A percentile compares a stretch with the other conserved stretches of the same genome.
Evolutionary conservation across 1,140 invertebrate species (phyloP).

Genomic region (Drosophila hydei): DNA sequence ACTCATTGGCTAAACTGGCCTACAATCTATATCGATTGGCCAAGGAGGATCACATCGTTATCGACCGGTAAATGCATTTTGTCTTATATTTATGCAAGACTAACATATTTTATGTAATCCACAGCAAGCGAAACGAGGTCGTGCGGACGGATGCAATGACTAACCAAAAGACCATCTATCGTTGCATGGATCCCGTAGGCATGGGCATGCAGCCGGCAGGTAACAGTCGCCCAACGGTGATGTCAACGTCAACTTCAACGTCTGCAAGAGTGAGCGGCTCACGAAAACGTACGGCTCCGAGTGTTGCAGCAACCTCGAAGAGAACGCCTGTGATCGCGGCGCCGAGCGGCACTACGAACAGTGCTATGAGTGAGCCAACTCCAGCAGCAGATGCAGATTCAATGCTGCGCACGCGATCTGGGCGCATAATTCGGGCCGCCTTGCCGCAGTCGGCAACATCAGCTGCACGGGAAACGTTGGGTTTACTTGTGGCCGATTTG

Average conservation of each 20-base stretch:
- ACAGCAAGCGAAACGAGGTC: constrained; percentile 74
- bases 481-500: constrained; percentile 52
- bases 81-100: neutral
- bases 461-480: constrained; percentile 19
- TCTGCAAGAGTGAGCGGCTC: constrained; percentile 30
- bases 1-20: constrained; percentile 65
- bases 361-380: constrained; percentile 3
- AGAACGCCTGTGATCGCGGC: neutral
- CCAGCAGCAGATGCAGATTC: constrained; percentile 18
- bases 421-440: constrained; percentile 49
- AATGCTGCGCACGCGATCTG: constrained; percentile 56
- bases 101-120: neutral
- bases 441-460: constrained; percentile 42
- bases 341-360: neutral
- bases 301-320: neutral
- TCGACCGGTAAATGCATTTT: constrained; percentile 60
- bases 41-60: constrained; percentile 73
- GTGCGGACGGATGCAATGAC: constrained; percentile 60
- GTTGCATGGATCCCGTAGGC: constrained; percentile 61
- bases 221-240: neutral
- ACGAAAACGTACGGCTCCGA: constrained; percentile 23
- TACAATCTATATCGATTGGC: constrained; percentile 67
- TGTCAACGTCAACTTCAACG: constrained; percentile 3
- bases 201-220: constrained; percentile 56
- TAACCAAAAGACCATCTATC: constrained; percentile 75